Evolutionary conservation across 2,888 invertebrate species (phyloP), one percentile per base, ranked within the genome.

Genomic region (Lagria hirta): DNA sequence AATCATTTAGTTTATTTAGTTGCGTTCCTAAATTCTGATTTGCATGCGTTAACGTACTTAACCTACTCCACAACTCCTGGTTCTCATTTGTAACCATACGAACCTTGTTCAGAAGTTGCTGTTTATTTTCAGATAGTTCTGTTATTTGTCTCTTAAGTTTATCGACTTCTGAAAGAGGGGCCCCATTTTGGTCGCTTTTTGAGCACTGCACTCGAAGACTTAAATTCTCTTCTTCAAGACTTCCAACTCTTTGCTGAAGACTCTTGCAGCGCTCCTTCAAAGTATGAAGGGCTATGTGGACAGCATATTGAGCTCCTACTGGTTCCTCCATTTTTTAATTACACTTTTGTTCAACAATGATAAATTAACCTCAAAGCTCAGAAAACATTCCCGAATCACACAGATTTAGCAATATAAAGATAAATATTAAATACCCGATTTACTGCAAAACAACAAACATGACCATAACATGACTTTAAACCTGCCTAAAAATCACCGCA

Each of bases 31-130:
- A 62, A 16, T 72, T 72, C 56, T 75, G 74, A 54, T 80, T 81
- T 10, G 78, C 77, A 61, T 79, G 78, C 3, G 84, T 77, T 35
- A 84, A 69, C 64, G 76, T 75, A 1, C 79, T 82, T 38, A 90
- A 73, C 60, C 84, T 81, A 41, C 77, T 81, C 90, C 90, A 90
- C 23, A 90, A 70, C 52, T 84, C 84, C 59, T 84, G 82, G 66
- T 90, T 90, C 68, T 90, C 90, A 57, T 80, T 79, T 2, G 88
- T 84, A 5, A 90, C 87, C 86, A 90, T 87, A 57, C 79, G 81
- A 16, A 88, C 79, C 62, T 87, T 87, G 64, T 86, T 85, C 56
- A 82, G 78, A 0, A 90, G 71, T 61, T 88, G 87, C 1, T 81
- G 79, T 61, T 88, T 89, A 63, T 88, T 86, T 57, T 84, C 83